Percentiles rank a stretch among this genome's conserved stretches.
phyloP scores from a whole-genome alignment of 2,888 invertebrate genomes.

The Megaustenia siamemsis region DNA sequence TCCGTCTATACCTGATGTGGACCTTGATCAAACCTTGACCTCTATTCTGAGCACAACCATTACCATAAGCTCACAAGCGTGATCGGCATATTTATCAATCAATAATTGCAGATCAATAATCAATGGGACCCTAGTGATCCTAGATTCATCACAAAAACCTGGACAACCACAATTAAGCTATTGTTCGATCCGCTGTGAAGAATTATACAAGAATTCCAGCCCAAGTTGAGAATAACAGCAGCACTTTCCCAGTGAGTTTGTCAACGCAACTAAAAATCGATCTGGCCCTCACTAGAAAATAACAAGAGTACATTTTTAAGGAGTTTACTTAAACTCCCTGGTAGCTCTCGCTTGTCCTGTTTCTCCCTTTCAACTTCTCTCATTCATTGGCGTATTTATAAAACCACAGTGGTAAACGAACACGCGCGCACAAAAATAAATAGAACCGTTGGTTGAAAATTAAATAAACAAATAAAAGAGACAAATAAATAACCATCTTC shows the following conservation, averaged over 20 bases:
- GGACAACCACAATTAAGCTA: not conserved
- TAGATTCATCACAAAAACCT: not conserved
- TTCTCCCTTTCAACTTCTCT: not conserved
- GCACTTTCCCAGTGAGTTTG: not conserved
- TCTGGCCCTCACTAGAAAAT: not conserved
- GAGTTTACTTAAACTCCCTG: not conserved
- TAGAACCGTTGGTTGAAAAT: too few relatives aligned
- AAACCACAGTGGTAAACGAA: too few relatives aligned
- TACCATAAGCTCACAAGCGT: not conserved
- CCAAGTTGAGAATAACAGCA: not conserved
- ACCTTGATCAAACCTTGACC: too few relatives aligned
- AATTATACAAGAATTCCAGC: not conserved
- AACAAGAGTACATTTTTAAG: not conserved
- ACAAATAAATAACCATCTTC: too few relatives aligned
- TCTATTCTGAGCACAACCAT: too few relatives aligned
- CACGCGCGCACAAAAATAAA: too few relatives aligned
- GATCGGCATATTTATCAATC: not conserved
- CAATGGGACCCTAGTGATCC: not conserved
- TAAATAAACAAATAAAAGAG: too few relatives aligned
- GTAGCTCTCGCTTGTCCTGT: not conserved
- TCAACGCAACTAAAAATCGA: not conserved
- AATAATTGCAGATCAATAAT: constrained; percentile 12
- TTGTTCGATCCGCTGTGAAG: constrained; percentile 7
- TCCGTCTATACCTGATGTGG: too few relatives aligned
- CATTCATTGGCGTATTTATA: too few relatives aligned